A percentile compares a stretch with the other conserved stretches of the same genome.
Evolutionary conservation across 2,888 invertebrate species (phyloP).

Genomic region (Ypsolopha scabrella): DNA sequence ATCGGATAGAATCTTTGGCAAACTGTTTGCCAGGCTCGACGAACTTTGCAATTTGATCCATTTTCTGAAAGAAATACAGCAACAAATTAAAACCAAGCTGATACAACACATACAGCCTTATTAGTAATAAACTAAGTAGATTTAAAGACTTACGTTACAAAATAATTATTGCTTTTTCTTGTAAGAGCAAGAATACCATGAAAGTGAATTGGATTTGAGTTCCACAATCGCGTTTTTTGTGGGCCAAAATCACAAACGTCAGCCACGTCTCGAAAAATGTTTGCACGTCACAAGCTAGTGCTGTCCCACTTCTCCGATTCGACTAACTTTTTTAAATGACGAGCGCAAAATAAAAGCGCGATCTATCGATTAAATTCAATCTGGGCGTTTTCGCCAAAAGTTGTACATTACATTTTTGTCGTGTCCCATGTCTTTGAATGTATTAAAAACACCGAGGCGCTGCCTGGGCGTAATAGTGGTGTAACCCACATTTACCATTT

Average conservation of each 20-base stretch:
- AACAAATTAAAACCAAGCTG: background rate
- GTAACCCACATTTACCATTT: too few species aligned
- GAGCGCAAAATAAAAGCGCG: background rate
- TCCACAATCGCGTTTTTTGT: background rate
- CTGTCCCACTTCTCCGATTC: background rate
- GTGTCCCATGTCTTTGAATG: too few species aligned
- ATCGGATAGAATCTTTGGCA: conserved; percentile 96
- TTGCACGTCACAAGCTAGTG: conserved; percentile 46
- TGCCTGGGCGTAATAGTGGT: too few species aligned
- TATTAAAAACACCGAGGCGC: too few species aligned
- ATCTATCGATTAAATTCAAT: too few species aligned
- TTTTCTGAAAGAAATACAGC: conserved; percentile 56
- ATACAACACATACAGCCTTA: background rate
- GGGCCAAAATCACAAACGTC: conserved; percentile 37
- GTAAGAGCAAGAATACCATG: background rate
- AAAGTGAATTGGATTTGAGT: background rate
- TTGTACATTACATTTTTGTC: too few species aligned
- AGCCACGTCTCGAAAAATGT: conserved; percentile 58
- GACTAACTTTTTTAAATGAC: background rate
- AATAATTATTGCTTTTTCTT: background rate
- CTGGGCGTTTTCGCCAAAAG: too few species aligned
- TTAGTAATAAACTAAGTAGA: background rate
- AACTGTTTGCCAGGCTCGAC: conserved; percentile 97
- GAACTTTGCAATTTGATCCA: conserved; percentile 98
- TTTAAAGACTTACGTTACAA: background rate